These are phyloP conservation scores for Trachelipus rathkii DNA, from an alignment of 1,140 invertebrate species.

Conservation along the genomic window DNA sequence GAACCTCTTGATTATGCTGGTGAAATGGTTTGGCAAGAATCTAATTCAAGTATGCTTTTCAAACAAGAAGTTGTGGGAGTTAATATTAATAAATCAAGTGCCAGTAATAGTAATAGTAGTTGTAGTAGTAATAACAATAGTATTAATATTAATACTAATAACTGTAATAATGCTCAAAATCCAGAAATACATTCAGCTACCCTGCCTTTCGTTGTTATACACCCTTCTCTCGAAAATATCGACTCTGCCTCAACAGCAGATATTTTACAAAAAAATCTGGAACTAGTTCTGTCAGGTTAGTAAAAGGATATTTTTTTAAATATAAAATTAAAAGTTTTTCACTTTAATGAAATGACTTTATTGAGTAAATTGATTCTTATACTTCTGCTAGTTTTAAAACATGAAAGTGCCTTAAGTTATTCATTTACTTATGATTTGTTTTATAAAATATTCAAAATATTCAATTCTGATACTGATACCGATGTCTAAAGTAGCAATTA, in stretches of 20 bases:
- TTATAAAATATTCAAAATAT: too few species aligned
- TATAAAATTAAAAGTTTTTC: too few species aligned
- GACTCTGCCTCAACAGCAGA: neutral
- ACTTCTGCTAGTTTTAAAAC: too few species aligned
- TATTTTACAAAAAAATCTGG: neutral
- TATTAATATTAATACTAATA: neutral
- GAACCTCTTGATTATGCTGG: conserved; percentile 39
- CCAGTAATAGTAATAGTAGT: conserved; percentile 29
- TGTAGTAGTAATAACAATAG: conserved; percentile 16
- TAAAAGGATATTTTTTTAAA: too few species aligned
- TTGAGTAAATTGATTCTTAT: too few species aligned
- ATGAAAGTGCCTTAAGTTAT: too few species aligned
- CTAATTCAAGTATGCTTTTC: neutral
- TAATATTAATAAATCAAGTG: neutral
- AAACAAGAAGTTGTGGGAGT: too few species aligned
- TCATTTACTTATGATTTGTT: too few species aligned
- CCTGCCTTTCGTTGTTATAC: neutral
- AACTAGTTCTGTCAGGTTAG: neutral
- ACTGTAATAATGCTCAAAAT: neutral
- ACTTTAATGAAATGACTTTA: too few species aligned
- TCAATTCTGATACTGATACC: too few species aligned
- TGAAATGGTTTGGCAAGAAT: conserved; percentile 38
- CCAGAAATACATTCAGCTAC: neutral
- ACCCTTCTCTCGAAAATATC: neutral
- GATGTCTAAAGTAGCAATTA: too few species aligned